Percentiles rank a stretch among this genome's conserved stretches.
phyloP scores from a whole-genome alignment of 2,888 invertebrate species.

The Chouioia cunea region DNA sequence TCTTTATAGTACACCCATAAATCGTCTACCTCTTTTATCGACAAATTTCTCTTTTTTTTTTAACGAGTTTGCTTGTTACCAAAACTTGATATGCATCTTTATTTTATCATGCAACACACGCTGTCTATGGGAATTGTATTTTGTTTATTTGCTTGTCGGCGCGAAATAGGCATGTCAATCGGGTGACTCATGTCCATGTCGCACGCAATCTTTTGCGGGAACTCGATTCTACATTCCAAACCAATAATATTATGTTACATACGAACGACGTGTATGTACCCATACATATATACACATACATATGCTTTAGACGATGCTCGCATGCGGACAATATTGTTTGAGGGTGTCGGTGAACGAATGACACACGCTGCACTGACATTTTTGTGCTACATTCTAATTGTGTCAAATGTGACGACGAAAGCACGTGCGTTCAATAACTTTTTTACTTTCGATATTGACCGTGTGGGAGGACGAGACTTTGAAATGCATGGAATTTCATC shows the following conservation, averaged over 20 bases:
- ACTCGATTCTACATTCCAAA: slow-evolving; percentile 19
- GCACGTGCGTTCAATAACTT: no score
- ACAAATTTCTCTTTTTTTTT: no score
- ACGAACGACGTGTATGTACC: not conserved
- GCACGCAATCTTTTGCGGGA: slow-evolving; percentile 20
- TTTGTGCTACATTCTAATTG: not conserved
- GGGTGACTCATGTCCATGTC: slow-evolving; percentile 13
- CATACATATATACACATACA: not conserved
- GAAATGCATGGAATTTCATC: no score
- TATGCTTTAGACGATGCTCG: not conserved
- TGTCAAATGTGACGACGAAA: not conserved
- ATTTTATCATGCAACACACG: not conserved
- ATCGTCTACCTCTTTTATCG: not conserved
- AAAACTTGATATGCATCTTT: no score
- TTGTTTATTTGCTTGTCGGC: not conserved
- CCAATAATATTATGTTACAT: slow-evolving; percentile 34
- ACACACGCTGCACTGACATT: not conserved
- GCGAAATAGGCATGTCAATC: slow-evolving; percentile 24
- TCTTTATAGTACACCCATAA: slow-evolving; percentile 4
- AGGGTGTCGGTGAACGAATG: not conserved
- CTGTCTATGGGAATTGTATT: slow-evolving; percentile 9
- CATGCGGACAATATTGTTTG: no score
- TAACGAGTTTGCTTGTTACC: no score
- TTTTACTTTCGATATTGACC: no score
- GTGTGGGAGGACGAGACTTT: no score